These are phyloP conservation scores for Rhaphigaster nebulosa DNA, from an alignment of 2,888 invertebrate genomes.

Conservation along the genomic window DNA sequence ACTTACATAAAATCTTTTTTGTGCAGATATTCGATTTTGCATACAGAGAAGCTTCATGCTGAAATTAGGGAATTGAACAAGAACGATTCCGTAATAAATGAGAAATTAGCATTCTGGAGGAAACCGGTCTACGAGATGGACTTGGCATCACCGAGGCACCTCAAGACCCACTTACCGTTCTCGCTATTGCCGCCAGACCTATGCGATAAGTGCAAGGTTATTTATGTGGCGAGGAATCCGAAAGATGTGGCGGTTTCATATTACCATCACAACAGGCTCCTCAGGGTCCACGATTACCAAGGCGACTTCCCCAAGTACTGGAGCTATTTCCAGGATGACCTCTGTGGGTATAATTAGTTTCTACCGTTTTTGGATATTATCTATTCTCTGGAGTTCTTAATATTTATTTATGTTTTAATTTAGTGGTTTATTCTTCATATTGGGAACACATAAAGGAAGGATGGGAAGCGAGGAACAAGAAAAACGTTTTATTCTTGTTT, in stretches of 20 bases:
- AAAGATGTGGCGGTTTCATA: conserved; percentile 89
- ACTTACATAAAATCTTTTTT: too few relatives aligned
- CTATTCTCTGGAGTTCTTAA: neutral
- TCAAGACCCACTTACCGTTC: conserved; percentile 80
- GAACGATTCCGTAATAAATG: conserved; percentile 59
- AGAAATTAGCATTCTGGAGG: conserved; percentile 61
- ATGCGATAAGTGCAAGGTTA: conserved; percentile 73
- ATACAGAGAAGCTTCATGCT: conserved; percentile 63
- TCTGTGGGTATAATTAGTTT: conserved; percentile 39
- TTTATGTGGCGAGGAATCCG: conserved; percentile 88
- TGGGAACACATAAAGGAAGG: conserved; percentile 86
- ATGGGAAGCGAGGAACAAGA: conserved; percentile 76
- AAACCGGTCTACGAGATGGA: conserved; percentile 62
- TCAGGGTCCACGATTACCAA: conserved; percentile 78
- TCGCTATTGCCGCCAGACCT: conserved; percentile 78
- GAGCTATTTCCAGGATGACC: conserved; percentile 74
- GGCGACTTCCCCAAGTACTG: conserved; percentile 80
- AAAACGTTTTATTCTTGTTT: conserved; percentile 82
- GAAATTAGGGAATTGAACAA: conserved; percentile 63
- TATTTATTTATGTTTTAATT: neutral
- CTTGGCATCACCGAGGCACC: conserved; percentile 63
- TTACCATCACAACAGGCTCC: conserved; percentile 81
- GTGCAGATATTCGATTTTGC: conserved; percentile 75
- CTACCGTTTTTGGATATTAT: neutral
- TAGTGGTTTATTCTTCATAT: conserved; percentile 72